A percentile compares a stretch with the other conserved stretches of the same genome.
Evolutionary conservation across 92 coral and sea anemone species (phyloP).

Genomic region (Paragorgia papillata): DNA sequence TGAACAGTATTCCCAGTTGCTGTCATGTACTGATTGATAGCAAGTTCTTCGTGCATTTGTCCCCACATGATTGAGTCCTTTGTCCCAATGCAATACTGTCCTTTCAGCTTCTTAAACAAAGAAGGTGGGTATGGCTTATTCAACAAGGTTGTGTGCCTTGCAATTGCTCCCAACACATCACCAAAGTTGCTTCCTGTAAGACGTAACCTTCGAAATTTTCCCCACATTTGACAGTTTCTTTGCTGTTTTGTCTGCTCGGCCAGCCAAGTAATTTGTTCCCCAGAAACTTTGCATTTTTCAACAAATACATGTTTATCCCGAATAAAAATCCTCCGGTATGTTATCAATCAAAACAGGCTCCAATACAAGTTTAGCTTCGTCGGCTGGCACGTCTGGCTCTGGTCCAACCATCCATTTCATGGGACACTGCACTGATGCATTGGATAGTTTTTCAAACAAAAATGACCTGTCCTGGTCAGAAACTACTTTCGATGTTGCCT

Average conservation of each 20-base stretch:
- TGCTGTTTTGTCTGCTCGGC: conserved; percentile 42
- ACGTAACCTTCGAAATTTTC: conserved; percentile 38
- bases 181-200: no score
- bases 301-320: conserved; percentile 16
- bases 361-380: no score
- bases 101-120: conserved; percentile 35
- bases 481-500: conserved; percentile 35
- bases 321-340: conserved; percentile 36
- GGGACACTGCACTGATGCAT: conserved; percentile 13
- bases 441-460: conserved; percentile 29
- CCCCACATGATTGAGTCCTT: conserved; percentile 48
- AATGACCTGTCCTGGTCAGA: not conserved
- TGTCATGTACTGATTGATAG: conserved; percentile 1
- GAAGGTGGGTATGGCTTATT: conserved; percentile 43
- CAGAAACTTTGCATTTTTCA: conserved; percentile 44
- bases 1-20: conserved; percentile 38
- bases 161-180: no score
- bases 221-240: conserved; percentile 35
- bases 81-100: no score
- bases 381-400: no score
- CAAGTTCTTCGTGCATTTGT: conserved; percentile 46
- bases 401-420: conserved; percentile 29
- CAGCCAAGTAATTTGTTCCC: conserved; percentile 37
- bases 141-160: no score
- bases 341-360: conserved; percentile 36